Evolutionary conservation across 2,888 invertebrate species (phyloP).

Genomic region (Auanema freiburgensis): DNA sequence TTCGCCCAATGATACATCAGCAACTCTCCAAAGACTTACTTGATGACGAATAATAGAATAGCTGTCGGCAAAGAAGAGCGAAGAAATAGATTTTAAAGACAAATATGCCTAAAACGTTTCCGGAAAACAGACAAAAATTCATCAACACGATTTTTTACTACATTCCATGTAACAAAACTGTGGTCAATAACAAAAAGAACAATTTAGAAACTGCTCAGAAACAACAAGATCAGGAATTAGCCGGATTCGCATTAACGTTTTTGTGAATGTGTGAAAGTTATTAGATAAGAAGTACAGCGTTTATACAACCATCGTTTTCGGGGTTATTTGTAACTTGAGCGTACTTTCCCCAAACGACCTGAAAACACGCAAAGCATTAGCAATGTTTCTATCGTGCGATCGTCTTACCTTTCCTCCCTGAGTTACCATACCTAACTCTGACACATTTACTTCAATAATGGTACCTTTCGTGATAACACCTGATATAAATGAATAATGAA

Average conservation of each 20-base stretch:
- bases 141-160: constrained; percentile 1
- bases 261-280: not conserved
- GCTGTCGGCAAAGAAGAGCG: not conserved
- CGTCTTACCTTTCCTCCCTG: constrained; percentile 78
- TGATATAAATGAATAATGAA: not conserved
- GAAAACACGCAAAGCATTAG: constrained; percentile 8
- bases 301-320: constrained; percentile 98
- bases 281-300: constrained; percentile 93
- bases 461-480: constrained; percentile 86
- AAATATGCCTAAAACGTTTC: not conserved
- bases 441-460: constrained; percentile 79
- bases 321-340: constrained; percentile 98
- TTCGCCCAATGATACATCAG: constrained; percentile 12
- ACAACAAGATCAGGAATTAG: constrained; percentile 12
- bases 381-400: no score
- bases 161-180: not conserved
- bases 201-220: not conserved
- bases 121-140: constrained; percentile 1
- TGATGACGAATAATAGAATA: constrained; percentile 17
- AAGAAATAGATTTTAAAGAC: not conserved
- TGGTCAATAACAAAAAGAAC: not conserved
- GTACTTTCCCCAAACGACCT: constrained; percentile 98
- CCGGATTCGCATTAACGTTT: not conserved
- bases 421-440: constrained; percentile 95
- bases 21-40: constrained; percentile 13